phyloP scores from a whole-genome alignment of 2,888 invertebrate species.

The Aphrophora alni region DNA sequence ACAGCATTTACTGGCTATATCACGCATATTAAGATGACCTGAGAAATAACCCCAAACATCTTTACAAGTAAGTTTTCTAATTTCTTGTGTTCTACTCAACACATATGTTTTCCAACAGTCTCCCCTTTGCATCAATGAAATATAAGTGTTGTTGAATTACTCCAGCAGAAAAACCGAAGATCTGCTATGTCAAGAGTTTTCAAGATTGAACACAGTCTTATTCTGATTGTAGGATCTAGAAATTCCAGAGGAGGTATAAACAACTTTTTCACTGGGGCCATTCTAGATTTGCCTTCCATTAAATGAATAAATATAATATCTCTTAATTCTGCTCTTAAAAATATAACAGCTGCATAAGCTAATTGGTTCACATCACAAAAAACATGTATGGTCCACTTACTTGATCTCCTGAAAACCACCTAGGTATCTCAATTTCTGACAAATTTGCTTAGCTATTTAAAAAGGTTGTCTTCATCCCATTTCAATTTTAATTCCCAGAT shows the following conservation, averaged over 20 bases:
- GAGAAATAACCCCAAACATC: conserved; percentile 52
- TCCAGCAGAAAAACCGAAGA: conserved; percentile 49
- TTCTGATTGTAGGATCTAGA: conserved; percentile 50
- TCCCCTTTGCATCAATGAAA: conserved; percentile 49
- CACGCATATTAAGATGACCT: conserved; percentile 52
- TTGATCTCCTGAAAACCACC: no score
- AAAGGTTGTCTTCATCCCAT: conserved; percentile 37
- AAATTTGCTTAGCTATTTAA: conserved; percentile 20
- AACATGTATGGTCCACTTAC: conserved; percentile 49
- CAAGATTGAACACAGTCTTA: conserved; percentile 43
- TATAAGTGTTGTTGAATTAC: conserved; percentile 50
- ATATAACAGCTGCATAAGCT: conserved; percentile 51
- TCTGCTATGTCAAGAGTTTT: conserved; percentile 37
- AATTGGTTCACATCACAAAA: conserved; percentile 51
- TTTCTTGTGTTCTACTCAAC: conserved; percentile 51
- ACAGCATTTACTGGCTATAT: conserved; percentile 54
- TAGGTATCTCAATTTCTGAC: no score
- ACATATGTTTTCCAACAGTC: conserved; percentile 52
- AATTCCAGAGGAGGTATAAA: conserved; percentile 54
- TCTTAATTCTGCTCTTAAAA: conserved; percentile 46
- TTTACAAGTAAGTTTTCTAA: conserved; percentile 43
- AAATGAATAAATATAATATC: no score
- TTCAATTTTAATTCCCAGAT: conserved; percentile 32
- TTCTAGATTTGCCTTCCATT: no score
- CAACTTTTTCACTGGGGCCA: no score